Conservation (phyloP, 2,888 invertebrate genomes). For the Ormyrus nitidulus region DNA sequence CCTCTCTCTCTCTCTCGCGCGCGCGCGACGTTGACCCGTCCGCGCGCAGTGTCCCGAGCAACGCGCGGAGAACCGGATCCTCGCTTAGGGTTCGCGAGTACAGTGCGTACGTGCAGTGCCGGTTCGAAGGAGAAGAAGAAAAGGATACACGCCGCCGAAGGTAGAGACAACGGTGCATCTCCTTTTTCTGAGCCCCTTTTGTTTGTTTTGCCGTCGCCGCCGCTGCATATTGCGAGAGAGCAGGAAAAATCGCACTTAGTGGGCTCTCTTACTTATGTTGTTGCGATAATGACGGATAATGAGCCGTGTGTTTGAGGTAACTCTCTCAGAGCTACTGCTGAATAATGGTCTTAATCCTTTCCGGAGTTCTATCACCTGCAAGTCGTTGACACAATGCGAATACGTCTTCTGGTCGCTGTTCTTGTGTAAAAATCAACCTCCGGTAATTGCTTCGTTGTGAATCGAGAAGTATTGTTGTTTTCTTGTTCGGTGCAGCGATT, state of each 20-base stretch:
- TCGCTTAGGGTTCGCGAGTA: background rate
- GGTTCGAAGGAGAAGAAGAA: background rate
- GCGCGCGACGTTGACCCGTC: slow-evolving; percentile 31
- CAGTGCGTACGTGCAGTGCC: background rate
- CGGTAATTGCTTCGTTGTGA: too few relatives aligned
- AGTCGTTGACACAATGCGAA: background rate
- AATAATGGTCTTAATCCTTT: background rate
- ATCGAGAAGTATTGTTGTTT: too few relatives aligned
- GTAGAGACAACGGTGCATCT: slow-evolving; percentile 6
- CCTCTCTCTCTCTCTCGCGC: slow-evolving; percentile 20
- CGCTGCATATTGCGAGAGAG: background rate
- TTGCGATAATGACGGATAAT: slow-evolving; percentile 29
- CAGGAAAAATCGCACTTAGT: slow-evolving; percentile 5
- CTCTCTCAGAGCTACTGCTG: too few relatives aligned
- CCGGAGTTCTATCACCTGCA: background rate
- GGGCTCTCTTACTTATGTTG: background rate
- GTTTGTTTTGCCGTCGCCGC: slow-evolving; percentile 9
- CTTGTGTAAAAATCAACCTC: too few relatives aligned
- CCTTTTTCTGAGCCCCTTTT: background rate
- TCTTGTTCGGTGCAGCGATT: too few relatives aligned
- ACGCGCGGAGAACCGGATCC: slow-evolving; percentile 48
- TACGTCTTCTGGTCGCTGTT: too few relatives aligned
- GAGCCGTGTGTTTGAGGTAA: slow-evolving; percentile 25
- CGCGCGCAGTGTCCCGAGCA: slow-evolving; percentile 33
- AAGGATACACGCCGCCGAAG: background rate